phyloP scores from a whole-genome alignment of 2,888 invertebrate genomes.

The Eupithecia vulgata region DNA sequence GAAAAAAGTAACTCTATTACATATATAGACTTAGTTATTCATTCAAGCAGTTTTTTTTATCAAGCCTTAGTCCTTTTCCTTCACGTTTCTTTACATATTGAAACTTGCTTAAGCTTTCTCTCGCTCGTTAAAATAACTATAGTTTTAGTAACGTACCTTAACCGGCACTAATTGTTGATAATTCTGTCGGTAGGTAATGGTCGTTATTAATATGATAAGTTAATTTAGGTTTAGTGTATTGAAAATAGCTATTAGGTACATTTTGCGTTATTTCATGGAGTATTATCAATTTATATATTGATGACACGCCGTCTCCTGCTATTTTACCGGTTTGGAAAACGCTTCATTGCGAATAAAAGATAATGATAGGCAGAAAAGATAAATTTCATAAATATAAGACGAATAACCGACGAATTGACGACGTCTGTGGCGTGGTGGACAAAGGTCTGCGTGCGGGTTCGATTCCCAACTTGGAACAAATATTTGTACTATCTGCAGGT shows the following conservation, averaged over 20 bases:
- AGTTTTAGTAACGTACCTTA: conserved; percentile 14
- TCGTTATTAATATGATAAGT: neutral
- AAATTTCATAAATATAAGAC: too few species aligned
- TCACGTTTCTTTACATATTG: conserved; percentile 34
- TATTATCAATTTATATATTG: neutral
- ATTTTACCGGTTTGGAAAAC: neutral
- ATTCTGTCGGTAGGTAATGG: conserved; percentile 3
- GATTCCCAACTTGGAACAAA: too few species aligned
- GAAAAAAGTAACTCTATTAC: too few species aligned
- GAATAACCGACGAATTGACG: too few species aligned
- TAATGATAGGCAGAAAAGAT: neutral
- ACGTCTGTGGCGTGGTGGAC: too few species aligned
- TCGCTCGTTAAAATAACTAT: conserved; percentile 28
- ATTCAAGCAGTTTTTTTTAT: conserved; percentile 8
- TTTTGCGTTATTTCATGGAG: neutral
- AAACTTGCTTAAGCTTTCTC: conserved; percentile 33
- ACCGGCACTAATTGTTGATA: conserved; percentile 33
- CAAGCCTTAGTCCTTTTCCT: conserved; percentile 33
- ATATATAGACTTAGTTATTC: neutral
- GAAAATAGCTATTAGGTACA: neutral
- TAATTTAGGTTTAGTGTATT: conserved; percentile 2
- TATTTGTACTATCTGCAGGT: too few species aligned
- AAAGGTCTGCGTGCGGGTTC: too few species aligned
- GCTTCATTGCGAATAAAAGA: neutral
- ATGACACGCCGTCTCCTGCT: neutral